Evolutionary conservation across 2,113 vertebrate genomes (phyloP).

Genomic region (Scomber scombrus): DNA sequence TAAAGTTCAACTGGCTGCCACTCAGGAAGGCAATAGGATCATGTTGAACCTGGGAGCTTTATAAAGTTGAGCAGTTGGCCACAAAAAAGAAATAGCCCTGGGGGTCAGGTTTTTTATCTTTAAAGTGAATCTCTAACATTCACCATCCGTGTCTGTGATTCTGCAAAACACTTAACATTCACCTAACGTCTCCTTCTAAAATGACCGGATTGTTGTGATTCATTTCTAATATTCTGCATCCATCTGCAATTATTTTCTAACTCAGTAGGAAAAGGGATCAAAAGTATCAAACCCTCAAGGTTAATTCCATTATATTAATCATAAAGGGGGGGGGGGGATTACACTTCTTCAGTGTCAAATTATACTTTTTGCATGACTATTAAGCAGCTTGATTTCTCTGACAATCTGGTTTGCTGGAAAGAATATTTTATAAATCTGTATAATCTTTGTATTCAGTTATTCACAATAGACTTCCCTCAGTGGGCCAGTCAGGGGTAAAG

Average conservation of each 20-base stretch:
- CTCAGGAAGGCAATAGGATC: not conserved
- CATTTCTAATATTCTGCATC: conserved; percentile 9
- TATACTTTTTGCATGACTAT: not conserved
- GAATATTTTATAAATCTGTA: conserved; percentile 38
- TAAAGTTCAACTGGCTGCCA: conserved; percentile 11
- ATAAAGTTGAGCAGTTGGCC: not conserved
- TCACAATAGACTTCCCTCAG: conserved; percentile 62
- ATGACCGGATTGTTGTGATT: not conserved
- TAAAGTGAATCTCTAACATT: conserved; percentile 12
- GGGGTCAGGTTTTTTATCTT: not conserved
- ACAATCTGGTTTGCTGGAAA: conserved; percentile 31
- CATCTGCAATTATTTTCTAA: conserved; percentile 20
- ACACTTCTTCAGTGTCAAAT: conserved; percentile 33
- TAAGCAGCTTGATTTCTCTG: conserved; percentile 23
- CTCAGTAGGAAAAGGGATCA: not conserved
- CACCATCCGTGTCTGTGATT: not conserved
- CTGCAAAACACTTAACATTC: conserved; percentile 29
- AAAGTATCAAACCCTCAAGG: conserved; percentile 41
- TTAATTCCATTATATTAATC: conserved; percentile 34
- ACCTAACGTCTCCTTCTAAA: not conserved
- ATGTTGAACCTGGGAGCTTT: not conserved
- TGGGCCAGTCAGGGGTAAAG: conserved; percentile 66
- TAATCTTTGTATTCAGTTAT: conserved; percentile 68
- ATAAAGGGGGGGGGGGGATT: conserved; percentile 1
- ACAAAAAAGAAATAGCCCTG: conserved; percentile 4